These are phyloP conservation scores for Limenitis camilla DNA, from an alignment of 2,888 invertebrate species.

Conservation along the genomic window DNA sequence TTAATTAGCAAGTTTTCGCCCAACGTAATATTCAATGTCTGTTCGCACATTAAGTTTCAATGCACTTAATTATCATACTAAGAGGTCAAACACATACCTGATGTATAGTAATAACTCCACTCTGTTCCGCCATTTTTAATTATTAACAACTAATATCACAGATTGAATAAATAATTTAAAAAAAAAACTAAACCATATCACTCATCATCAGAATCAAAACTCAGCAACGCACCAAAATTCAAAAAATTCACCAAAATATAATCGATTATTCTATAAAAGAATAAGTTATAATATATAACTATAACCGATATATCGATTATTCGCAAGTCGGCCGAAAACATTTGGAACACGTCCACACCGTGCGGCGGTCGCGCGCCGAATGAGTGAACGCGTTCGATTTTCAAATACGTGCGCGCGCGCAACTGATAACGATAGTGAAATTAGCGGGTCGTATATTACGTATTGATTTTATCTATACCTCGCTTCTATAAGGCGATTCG, in stretches of 20 bases:
- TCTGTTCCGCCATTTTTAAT: constrained; percentile 44
- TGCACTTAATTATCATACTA: neutral
- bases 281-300: constrained; percentile 55
- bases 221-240: constrained; percentile 36
- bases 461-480: too few relatives aligned
- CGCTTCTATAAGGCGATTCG: too few relatives aligned
- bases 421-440: constrained; percentile 19
- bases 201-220: constrained; percentile 49
- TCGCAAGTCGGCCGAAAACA: constrained; percentile 41
- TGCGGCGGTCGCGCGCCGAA: constrained; percentile 38
- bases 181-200: constrained; percentile 33
- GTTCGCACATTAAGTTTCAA: neutral
- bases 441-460: constrained; percentile 7
- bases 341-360: constrained; percentile 36
- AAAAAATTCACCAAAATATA: constrained; percentile 37
- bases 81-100: constrained; percentile 43
- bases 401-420: constrained; percentile 15
- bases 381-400: constrained; percentile 27
- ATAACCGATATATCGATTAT: constrained; percentile 52
- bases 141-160: constrained; percentile 52
- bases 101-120: constrained; percentile 58
- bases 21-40: neutral
- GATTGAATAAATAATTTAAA: constrained; percentile 55
- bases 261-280: constrained; percentile 53
- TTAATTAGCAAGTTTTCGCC: too few relatives aligned